Conservation (phyloP, 2,113 vertebrate species). For the Vicugna pacos region DNA sequence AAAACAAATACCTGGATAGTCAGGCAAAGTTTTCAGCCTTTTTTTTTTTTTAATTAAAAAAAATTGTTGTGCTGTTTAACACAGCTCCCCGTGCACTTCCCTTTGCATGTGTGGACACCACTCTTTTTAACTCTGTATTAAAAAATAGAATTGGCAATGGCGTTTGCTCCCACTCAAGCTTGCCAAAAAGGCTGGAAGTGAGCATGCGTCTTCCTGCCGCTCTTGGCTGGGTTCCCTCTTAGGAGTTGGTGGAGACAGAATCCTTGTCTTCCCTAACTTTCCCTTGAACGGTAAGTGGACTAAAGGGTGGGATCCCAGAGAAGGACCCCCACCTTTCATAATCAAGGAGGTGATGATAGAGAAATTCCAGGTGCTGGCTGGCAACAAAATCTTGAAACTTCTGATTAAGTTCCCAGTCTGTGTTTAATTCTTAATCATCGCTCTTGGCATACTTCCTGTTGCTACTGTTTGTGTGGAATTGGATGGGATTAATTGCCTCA, state of each 20-base stretch:
- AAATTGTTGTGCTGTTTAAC: slow-evolving; percentile 45
- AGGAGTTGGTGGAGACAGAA: slow-evolving; percentile 46
- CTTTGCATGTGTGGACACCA: slow-evolving; percentile 75
- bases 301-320: slow-evolving; percentile 40
- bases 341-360: slow-evolving; percentile 57
- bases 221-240: slow-evolving; percentile 68
- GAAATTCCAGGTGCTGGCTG: slow-evolving; percentile 68
- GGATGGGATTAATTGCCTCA: slow-evolving; percentile 75
- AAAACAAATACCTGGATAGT: slow-evolving; percentile 39
- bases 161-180: slow-evolving; percentile 60
- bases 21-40: neutral
- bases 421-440: slow-evolving; percentile 81
- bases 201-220: slow-evolving; percentile 79
- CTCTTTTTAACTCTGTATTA: slow-evolving; percentile 74
- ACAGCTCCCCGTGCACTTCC: neutral
- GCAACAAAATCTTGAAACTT: slow-evolving; percentile 55
- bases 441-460: slow-evolving; percentile 69
- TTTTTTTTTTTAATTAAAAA: neutral
- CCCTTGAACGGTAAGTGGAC: slow-evolving; percentile 48
- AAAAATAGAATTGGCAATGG: slow-evolving; percentile 81
- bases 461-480: slow-evolving; percentile 75
- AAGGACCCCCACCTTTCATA: slow-evolving; percentile 50
- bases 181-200: slow-evolving; percentile 79
- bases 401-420: slow-evolving; percentile 74
- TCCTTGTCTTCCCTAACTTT: slow-evolving; percentile 62